Percentiles rank a stretch among this genome's conserved stretches.
Evolutionary conservation across 2,113 vertebrate genomes (phyloP).

Genomic region (Sitta europaea): DNA sequence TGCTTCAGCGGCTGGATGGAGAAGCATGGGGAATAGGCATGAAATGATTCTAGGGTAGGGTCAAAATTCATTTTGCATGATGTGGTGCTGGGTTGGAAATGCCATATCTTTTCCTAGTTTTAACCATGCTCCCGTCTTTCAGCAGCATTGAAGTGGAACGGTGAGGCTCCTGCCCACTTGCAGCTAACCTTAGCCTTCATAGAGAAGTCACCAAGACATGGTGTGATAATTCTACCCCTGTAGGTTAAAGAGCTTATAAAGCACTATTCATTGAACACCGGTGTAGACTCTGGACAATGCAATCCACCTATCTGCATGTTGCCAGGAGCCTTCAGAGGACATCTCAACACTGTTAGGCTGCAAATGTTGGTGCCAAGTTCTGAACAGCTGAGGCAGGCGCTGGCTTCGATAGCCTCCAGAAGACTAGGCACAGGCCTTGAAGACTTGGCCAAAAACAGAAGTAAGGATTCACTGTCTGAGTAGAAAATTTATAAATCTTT

Average conservation of each 20-base stretch:
- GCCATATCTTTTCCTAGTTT: neutral
- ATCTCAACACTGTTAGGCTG: neutral
- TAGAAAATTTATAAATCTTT: neutral
- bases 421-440: neutral
- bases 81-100: neutral
- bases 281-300: neutral
- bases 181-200: neutral
- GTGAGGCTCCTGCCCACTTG: neutral
- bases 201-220: neutral
- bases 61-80: neutral
- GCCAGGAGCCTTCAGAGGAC: neutral
- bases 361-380: neutral
- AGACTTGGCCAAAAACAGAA: neutral
- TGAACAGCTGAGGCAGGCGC: fast-evolving
- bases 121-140: neutral
- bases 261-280: neutral
- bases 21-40: neutral
- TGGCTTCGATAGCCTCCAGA: neutral
- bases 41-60: neutral
- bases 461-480: neutral
- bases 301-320: neutral
- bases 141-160: neutral
- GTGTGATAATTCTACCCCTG: neutral
- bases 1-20: neutral
- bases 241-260: neutral